Base-by-base conservation (phyloP, 1,140 invertebrate species). In the Zaprionus lachaisei region DNA sequence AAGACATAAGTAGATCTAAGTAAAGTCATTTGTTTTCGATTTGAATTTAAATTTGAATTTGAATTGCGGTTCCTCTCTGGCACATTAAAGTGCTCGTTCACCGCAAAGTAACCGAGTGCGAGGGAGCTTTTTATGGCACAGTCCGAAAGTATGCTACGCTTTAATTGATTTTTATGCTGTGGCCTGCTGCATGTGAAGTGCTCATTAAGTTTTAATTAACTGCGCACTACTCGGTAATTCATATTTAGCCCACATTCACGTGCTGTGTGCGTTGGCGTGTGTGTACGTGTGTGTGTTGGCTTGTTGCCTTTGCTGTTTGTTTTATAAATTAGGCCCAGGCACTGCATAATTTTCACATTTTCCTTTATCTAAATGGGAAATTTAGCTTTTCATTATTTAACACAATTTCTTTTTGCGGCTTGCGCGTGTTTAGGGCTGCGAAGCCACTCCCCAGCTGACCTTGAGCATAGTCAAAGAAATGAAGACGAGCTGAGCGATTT, bases 341-440 rank as follows among this genome's bases (percentile, higher is more conserved):
- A 54, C 61, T 66, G 89, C 79, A 91, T 91, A 91, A 91, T 91
- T 91, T 84, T 91, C 77, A 61, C 89, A 91, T 91, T 91, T 70
- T 54, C 61, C n/a, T 68, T 91, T 84, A 91, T 91, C 89, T 91
- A 80, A 91, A 91, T 91, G 87, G 64, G 65, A 78, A 91, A 87
- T 91, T 91, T 91, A 91, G 83, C 82, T 82, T 91, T 91, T 87
- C 83, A 91, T 91, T 91, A 87, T 87, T 87, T 87, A 79, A 89
- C 75, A 56, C 75, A 80, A 67, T 71, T 83, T 67, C 28, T 37
- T 73, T 75, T 4, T 47, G 9, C 5, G 55, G 54, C 61, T 47
- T 44, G 67, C 12, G 37, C 20, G 31, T n/a, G 38, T 56, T 62
- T 44, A 15, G 24, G 4, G 24, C 57, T 6, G 6, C 41, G 72